phyloP scores from a whole-genome alignment of 2,113 vertebrate genomes.

The Neopipo cinnamomea region DNA sequence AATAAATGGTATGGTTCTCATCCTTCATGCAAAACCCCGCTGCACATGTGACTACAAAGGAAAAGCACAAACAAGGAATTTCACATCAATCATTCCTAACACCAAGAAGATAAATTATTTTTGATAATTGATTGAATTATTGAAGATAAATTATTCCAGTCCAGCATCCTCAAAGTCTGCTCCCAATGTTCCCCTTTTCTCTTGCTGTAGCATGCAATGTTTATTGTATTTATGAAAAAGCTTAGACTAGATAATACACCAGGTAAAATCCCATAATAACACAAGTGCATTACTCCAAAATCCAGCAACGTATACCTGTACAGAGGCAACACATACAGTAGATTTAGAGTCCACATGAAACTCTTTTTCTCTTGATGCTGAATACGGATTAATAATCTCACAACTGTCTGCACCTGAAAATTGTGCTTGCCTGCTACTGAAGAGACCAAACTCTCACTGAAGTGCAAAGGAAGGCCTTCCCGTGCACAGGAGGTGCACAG shows the following conservation, averaged over 20 bases:
- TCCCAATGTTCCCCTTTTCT: background rate
- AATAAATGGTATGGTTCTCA: background rate
- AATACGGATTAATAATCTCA: background rate
- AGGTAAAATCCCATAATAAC: background rate
- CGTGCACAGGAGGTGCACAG: rapidly evolving
- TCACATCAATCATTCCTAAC: background rate
- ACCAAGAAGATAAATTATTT: background rate
- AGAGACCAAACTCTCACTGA: background rate
- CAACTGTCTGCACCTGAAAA: background rate
- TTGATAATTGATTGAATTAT: too few species aligned
- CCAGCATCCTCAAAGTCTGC: background rate
- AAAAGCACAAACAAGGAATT: background rate
- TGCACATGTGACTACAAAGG: background rate
- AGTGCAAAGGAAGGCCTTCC: background rate
- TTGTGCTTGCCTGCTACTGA: background rate
- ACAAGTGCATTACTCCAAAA: background rate
- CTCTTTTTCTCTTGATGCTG: background rate
- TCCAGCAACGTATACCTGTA: background rate
- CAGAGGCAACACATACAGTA: background rate
- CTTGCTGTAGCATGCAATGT: background rate
- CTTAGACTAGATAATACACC: background rate
- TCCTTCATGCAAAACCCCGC: background rate
- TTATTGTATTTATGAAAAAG: background rate
- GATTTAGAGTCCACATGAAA: background rate
- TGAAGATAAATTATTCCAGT: background rate